Conservation (phyloP, 1,140 invertebrate species). For the Drosophila guanche region DNA sequence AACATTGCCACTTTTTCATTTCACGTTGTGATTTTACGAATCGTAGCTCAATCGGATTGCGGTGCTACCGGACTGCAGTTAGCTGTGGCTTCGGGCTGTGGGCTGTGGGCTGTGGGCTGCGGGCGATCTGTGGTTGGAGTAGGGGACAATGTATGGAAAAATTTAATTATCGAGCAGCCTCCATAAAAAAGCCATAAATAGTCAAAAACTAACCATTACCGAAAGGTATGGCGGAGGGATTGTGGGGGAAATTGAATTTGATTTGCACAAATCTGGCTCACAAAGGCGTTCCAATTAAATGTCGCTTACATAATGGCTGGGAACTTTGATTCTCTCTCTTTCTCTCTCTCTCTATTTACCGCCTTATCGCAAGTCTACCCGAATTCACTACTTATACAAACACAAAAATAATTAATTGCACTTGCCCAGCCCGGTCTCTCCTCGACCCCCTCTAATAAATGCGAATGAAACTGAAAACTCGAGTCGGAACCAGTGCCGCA, state of each 20-base stretch:
- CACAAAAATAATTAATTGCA: conserved; percentile 62
- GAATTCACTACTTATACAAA: conserved; percentile 27
- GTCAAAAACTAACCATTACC: conserved; percentile 9
- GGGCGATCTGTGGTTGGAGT: too few species aligned
- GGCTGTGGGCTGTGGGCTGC: too few species aligned
- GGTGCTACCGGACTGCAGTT: conserved; percentile 12
- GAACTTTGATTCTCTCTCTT: not conserved
- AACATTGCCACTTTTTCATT: too few species aligned
- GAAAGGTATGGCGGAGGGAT: conserved; percentile 4
- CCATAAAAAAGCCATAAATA: too few species aligned
- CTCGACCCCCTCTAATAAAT: conserved; percentile 29
- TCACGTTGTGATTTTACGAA: too few species aligned
- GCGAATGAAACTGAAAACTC: conserved; percentile 50
- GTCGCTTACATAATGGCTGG: conserved; percentile 29
- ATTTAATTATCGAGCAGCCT: too few species aligned
- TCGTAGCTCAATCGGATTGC: conserved; percentile 25
- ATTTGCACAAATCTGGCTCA: conserved; percentile 19
- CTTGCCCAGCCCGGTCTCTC: conserved; percentile 21
- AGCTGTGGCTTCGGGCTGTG: conserved; percentile 21
- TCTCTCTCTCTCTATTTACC: not conserved
- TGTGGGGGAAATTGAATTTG: conserved; percentile 23
- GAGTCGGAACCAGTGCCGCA: conserved; percentile 18
- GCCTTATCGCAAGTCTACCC: conserved; percentile 34
- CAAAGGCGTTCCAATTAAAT: conserved; percentile 36
- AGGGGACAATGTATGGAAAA: too few species aligned